Evolutionary conservation across 2,888 invertebrate genomes (phyloP).

Genomic region (Odontomyia ornata): DNA sequence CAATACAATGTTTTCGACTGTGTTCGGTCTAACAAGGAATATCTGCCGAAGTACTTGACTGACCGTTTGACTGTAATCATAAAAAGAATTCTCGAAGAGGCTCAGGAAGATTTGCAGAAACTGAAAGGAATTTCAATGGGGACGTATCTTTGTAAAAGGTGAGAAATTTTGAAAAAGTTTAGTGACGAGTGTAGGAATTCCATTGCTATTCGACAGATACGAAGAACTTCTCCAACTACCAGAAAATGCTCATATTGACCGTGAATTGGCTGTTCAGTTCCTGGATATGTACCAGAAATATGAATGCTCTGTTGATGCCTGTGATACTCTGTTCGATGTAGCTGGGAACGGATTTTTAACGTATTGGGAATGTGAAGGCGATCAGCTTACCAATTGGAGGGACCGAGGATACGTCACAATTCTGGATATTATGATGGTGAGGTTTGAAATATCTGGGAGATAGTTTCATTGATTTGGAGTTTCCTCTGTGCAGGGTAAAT

Average conservation of each 20-base stretch:
- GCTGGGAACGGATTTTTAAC: constrained; percentile 72
- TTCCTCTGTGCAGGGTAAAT: background rate
- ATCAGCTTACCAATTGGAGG: constrained; percentile 77
- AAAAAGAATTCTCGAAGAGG: constrained; percentile 59
- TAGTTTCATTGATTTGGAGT: background rate
- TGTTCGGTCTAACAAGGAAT: constrained; percentile 61
- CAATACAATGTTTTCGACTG: constrained; percentile 58
- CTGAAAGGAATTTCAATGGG: constrained; percentile 59
- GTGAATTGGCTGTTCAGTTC: constrained; percentile 65
- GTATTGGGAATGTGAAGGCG: constrained; percentile 76
- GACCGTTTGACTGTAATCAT: constrained; percentile 60
- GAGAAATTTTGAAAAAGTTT: background rate
- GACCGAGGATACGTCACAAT: constrained; percentile 74
- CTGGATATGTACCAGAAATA: constrained; percentile 70
- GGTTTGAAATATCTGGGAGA: constrained; percentile 34
- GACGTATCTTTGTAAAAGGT: constrained; percentile 58
- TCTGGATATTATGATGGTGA: constrained; percentile 75
- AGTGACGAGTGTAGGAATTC: no score
- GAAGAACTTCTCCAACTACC: constrained; percentile 54
- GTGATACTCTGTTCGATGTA: constrained; percentile 73
- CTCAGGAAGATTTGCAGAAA: constrained; percentile 56
- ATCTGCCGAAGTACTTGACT: constrained; percentile 59
- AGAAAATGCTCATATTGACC: constrained; percentile 60
- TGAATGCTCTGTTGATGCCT: constrained; percentile 66
- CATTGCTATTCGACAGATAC: constrained; percentile 44